A percentile compares a stretch with the other conserved stretches of the same genome.
These are phyloP conservation scores for Sylvilagus floridanus DNA, from an alignment of 2,797 vertebrate genomes.

Conservation along the genomic window DNA sequence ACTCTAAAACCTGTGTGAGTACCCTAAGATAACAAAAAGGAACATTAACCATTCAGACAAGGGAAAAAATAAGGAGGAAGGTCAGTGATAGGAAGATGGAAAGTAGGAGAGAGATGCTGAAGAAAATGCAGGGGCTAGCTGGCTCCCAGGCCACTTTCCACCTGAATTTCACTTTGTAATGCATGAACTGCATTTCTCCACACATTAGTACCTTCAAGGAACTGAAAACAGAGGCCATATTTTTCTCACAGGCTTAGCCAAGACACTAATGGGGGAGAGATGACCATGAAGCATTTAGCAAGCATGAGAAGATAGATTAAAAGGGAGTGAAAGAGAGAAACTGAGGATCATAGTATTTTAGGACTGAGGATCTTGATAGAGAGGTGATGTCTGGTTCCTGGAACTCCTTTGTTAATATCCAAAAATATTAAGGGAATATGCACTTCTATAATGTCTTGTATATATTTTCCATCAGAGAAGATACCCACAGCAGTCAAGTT, in stretches of 20 bases:
- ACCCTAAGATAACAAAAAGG: background rate
- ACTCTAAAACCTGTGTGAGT: background rate
- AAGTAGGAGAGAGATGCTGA: background rate
- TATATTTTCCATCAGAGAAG: background rate
- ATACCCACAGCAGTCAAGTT: background rate
- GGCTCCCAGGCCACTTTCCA: background rate
- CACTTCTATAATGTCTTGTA: background rate
- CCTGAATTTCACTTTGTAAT: background rate
- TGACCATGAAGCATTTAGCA: constrained; percentile 18
- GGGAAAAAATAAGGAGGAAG: background rate
- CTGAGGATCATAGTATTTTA: background rate
- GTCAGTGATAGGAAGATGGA: background rate
- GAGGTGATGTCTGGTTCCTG: background rate
- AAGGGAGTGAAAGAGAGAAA: background rate
- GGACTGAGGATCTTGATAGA: background rate
- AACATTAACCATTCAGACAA: background rate
- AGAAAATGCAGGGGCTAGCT: background rate
- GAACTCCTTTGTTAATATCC: background rate
- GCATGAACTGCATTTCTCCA: background rate
- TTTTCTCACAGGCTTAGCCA: constrained; percentile 4
- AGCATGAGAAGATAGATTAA: background rate
- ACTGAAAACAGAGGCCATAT: background rate
- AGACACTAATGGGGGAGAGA: background rate
- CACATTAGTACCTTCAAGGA: background rate
- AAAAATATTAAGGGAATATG: background rate